These are phyloP conservation scores for Gymnobelideus leadbeateri DNA, from an alignment of 2,113 vertebrate genomes.

Conservation along the genomic window DNA sequence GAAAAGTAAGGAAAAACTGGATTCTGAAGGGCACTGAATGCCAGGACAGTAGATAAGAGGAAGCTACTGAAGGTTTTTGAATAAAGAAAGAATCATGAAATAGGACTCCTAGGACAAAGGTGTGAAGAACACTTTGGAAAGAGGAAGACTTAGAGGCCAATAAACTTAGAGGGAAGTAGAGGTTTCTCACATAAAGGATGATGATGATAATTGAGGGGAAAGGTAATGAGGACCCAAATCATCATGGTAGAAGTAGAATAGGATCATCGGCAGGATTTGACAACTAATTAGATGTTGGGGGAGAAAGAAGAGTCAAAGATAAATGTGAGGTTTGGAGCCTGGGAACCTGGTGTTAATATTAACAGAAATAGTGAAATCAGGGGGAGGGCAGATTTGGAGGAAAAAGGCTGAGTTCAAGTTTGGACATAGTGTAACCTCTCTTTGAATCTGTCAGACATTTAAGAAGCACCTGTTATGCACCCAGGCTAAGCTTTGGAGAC, in stretches of 20 bases:
- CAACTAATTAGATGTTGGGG: neutral
- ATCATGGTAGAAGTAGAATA: neutral
- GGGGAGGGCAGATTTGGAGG: neutral
- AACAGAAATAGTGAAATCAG: neutral
- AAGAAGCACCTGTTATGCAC: neutral
- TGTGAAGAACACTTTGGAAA: neutral
- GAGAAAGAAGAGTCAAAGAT: neutral
- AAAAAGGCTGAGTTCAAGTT: neutral
- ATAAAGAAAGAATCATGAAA: neutral
- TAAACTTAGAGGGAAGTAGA: neutral
- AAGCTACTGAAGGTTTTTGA: neutral
- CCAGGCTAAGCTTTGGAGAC: neutral
- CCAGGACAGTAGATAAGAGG: neutral
- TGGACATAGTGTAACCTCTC: neutral
- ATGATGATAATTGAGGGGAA: neutral
- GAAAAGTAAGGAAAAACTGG: neutral
- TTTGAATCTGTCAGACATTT: neutral
- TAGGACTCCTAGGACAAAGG: neutral
- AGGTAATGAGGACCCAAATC: neutral
- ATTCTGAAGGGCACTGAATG: neutral
- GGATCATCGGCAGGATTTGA: neutral
- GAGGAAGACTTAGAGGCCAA: neutral
- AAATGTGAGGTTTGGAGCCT: neutral
- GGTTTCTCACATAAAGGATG: neutral
- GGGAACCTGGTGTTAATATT: neutral